Evolutionary conservation across 2,113 vertebrate genomes (phyloP).

Genomic region (Axis porcinus): DNA sequence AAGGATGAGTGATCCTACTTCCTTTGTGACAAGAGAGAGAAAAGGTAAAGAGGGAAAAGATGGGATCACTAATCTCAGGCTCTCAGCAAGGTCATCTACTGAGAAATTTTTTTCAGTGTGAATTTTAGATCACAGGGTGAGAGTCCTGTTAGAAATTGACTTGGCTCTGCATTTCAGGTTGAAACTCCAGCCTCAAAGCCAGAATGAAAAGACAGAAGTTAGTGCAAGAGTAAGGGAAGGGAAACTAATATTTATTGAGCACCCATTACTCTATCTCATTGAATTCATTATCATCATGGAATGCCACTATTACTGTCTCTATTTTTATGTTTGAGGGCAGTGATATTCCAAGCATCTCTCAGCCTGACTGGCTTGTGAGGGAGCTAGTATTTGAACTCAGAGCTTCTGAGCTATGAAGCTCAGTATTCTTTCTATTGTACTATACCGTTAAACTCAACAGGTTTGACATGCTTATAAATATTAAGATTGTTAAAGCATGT

Average conservation of each 20-base stretch:
- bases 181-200: neutral
- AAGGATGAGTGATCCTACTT: neutral
- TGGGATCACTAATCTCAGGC: neutral
- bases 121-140: slow-evolving; percentile 6
- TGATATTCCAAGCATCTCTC: neutral
- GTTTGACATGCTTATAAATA: neutral
- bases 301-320: neutral
- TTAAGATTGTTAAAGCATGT: neutral
- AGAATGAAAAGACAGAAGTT: neutral
- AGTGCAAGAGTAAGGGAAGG: neutral
- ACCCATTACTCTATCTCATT: neutral
- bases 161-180: slow-evolving; percentile 15
- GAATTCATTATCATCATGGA: neutral
- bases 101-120: neutral
- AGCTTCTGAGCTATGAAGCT: neutral
- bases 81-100: neutral
- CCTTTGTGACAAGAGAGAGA: neutral
- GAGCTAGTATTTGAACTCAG: neutral
- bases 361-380: neutral
- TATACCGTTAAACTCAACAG: neutral
- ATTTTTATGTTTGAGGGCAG: neutral
- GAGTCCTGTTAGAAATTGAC: neutral
- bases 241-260: neutral
- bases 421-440: neutral
- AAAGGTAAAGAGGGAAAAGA: neutral